These are phyloP conservation scores for Anneissia japonica DNA, from an alignment of 35 echinoderm and acorn worm genomes.

Conservation along the genomic window DNA sequence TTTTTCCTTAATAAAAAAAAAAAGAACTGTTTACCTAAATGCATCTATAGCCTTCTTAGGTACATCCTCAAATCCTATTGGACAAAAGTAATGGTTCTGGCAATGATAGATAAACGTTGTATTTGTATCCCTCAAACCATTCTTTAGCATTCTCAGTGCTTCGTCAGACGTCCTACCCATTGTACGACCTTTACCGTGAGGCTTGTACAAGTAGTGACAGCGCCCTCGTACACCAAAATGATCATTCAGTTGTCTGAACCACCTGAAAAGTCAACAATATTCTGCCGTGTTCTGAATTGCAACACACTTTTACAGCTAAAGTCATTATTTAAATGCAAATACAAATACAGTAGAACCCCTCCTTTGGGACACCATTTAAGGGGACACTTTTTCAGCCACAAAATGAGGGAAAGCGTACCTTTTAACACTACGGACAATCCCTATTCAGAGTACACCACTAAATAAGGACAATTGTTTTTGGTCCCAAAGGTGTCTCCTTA, in stretches of 20 bases:
- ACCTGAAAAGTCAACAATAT: slow-evolving; percentile 29
- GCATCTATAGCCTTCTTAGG: slow-evolving; percentile 64
- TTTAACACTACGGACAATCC: no score
- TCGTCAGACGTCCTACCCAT: slow-evolving; percentile 44
- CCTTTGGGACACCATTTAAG: no score
- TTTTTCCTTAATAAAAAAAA: not conserved
- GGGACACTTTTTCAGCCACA: no score
- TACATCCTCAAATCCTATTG: slow-evolving; percentile 69
- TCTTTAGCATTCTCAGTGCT: slow-evolving; percentile 34
- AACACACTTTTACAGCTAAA: no score
- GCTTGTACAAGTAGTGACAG: slow-evolving; percentile 66
- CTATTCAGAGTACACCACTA: no score
- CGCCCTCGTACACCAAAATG: slow-evolving; percentile 47
- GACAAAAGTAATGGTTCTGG: slow-evolving; percentile 80
- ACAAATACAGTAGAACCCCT: no score
- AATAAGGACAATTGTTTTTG: no score
- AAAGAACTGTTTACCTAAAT: slow-evolving; percentile 37
- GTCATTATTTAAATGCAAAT: no score
- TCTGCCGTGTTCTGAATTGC: no score
- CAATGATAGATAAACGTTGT: slow-evolving; percentile 72
- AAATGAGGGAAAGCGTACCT: no score
- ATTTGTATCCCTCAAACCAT: slow-evolving; percentile 41
- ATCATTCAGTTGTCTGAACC: slow-evolving; percentile 65
- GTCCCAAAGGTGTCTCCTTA: no score
- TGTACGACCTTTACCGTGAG: slow-evolving; percentile 46